Percentiles rank a stretch among this genome's conserved stretches.
Evolutionary conservation across 2,888 invertebrate species (phyloP).

Genomic region (Hirtodrosophila cameraria): DNA sequence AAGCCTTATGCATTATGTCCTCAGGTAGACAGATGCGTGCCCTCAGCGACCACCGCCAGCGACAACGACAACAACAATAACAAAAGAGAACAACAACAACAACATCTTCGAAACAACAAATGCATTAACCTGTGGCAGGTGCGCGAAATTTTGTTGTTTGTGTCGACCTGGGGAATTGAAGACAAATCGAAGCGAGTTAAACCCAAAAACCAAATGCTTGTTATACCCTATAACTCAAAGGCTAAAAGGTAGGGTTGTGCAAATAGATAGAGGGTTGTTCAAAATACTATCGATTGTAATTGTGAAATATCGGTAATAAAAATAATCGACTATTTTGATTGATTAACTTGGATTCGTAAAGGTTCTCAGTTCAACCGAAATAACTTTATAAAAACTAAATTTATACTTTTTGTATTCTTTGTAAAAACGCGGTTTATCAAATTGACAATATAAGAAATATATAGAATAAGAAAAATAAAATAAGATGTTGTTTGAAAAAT

Average conservation of each 20-base stretch:
- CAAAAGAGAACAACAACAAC: background rate
- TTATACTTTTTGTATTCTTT: no score
- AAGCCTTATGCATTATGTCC: constrained; percentile 17
- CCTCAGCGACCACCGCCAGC: constrained; percentile 35
- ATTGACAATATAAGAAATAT: no score
- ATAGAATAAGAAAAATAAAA: no score
- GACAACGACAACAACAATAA: constrained; percentile 14
- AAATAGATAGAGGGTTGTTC: no score
- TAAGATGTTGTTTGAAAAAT: no score
- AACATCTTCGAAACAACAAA: constrained; percentile 4
- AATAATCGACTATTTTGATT: no score
- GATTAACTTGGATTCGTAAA: no score
- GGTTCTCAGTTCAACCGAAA: no score
- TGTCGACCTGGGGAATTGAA: constrained; percentile 29
- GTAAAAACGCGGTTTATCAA: no score
- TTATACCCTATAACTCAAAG: constrained; percentile 26
- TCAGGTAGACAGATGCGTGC: constrained; percentile 53
- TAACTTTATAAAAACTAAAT: no score
- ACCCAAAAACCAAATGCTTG: constrained; percentile 25
- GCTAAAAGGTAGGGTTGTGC: background rate
- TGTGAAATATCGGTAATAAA: no score
- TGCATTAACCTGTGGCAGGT: constrained; percentile 58
- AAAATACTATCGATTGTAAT: no score
- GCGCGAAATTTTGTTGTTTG: constrained; percentile 66
- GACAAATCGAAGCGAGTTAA: constrained; percentile 55